These are phyloP conservation scores for Emydocephalus ijimae DNA, from an alignment of 2,113 vertebrate genomes.

Conservation along the genomic window DNA sequence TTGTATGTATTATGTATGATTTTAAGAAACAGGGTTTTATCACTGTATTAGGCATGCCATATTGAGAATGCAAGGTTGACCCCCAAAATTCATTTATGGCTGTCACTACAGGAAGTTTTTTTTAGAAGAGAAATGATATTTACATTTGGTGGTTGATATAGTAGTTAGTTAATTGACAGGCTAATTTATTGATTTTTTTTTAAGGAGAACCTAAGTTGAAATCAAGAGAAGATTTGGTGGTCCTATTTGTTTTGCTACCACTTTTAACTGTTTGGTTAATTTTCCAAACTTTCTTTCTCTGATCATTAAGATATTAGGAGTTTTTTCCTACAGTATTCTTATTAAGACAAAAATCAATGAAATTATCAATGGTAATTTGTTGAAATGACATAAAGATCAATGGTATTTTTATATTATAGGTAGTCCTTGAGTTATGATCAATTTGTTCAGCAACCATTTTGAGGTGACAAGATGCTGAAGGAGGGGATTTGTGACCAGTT, in stretches of 20 bases:
- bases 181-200: not conserved
- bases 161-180: not conserved
- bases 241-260: not conserved
- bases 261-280: not conserved
- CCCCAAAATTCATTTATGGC: not conserved
- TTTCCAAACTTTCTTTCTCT: not conserved
- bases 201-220: not conserved
- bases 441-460: not conserved
- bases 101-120: not conserved
- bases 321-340: not conserved
- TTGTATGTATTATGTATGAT: not conserved
- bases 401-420: not conserved
- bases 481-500: not conserved
- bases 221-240: not conserved
- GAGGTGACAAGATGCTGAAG: not conserved
- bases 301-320: not conserved
- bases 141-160: not conserved
- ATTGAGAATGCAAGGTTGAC: not conserved
- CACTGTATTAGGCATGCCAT: not conserved
- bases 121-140: not conserved
- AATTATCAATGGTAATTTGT: not conserved
- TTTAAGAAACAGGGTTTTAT: not conserved
- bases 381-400: not conserved
- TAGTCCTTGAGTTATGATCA: not conserved
- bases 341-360: not conserved